Base-by-base conservation (phyloP, 1,140 invertebrate genomes). In the Eueides isabella region DNA sequence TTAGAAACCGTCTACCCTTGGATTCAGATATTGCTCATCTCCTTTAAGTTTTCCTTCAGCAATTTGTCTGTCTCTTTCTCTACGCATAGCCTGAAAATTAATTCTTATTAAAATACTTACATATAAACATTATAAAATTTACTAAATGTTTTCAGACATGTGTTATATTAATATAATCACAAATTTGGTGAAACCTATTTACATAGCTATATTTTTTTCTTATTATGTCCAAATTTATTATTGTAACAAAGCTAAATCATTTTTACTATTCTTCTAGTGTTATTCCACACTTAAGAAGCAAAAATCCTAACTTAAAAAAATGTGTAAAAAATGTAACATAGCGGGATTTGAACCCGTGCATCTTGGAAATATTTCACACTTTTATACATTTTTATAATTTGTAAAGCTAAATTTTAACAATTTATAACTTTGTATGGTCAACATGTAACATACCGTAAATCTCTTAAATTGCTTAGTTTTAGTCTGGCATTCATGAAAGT, bases 401-500 rank as follows among this genome's bases (percentile, higher is more conserved):
- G n/a, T 31, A 31, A 31, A 31, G 31, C 31, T 31, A 31, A 31
- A n/a, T n/a, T n/a, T n/a, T n/a, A n/a, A 44, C n/a, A 44, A 19
- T n/a, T 19, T 19, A 19, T 44, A 16, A 9, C 41, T n/a, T 44
- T 19, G n/a, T n/a, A 19, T 19, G 19, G 7, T 44, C 7, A 44
- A 44, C 41, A 44, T 55, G 26, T 7, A 55, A 55, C 90, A 76
- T 76, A 95, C 94, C 74, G 91, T 76, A 82, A 94, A 94, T 77
- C 96, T 93, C 67, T 91, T 81, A 16, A 92, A 88, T 82, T 96
- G 95, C 81, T 96, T 96, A 0, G 77, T 86, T 72, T 89, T 87
- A 2, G 86, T 90, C 6, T 94, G 80, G 79, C 96, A 97, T 89
- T 97, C 96, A 73, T 93, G 85, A 69, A 95, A 95, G 85, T 97